A percentile compares a stretch with the other conserved stretches of the same genome.
Conservation (phyloP, 2,888 invertebrate genomes). For the Cryptus armator region DNA sequence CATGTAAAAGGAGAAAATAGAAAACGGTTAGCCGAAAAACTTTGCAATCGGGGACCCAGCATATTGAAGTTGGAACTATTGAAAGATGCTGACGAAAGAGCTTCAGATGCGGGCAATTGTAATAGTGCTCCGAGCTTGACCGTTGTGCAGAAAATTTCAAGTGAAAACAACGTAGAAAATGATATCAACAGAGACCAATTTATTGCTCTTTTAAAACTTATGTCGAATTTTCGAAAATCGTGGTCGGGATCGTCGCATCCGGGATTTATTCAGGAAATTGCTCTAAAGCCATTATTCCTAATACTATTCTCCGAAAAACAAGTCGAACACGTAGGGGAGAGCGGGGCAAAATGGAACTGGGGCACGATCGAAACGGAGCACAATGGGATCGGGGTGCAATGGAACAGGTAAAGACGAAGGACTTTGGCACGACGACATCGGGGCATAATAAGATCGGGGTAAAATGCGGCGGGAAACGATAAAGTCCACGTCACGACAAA, state of each 20-base stretch:
- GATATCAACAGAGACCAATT: constrained; percentile 13
- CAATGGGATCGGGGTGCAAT: too few relatives aligned
- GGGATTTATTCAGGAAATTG: constrained; percentile 20
- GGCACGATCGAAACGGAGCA: too few relatives aligned
- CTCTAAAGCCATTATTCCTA: background rate
- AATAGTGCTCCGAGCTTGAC: constrained; percentile 10
- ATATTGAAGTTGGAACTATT: background rate
- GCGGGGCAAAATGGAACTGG: too few relatives aligned
- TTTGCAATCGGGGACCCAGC: background rate
- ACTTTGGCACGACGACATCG: too few relatives aligned
- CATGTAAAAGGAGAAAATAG: background rate
- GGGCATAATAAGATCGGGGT: too few relatives aligned
- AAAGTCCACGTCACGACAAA: too few relatives aligned
- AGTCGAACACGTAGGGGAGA: background rate
- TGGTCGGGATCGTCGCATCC: background rate
- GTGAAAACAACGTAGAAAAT: constrained; percentile 2
- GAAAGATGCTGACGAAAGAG: background rate
- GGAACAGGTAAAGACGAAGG: too few relatives aligned
- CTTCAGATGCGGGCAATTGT: constrained; percentile 23
- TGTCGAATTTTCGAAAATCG: background rate
- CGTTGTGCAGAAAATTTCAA: constrained; percentile 30
- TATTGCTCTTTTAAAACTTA: constrained; percentile 10
- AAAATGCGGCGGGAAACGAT: too few relatives aligned
- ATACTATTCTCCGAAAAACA: constrained; percentile 19
- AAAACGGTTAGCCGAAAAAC: background rate